Evolutionary conservation across 2,797 vertebrate genomes (phyloP).

Genomic region (Sphaeramia orbicularis): DNA sequence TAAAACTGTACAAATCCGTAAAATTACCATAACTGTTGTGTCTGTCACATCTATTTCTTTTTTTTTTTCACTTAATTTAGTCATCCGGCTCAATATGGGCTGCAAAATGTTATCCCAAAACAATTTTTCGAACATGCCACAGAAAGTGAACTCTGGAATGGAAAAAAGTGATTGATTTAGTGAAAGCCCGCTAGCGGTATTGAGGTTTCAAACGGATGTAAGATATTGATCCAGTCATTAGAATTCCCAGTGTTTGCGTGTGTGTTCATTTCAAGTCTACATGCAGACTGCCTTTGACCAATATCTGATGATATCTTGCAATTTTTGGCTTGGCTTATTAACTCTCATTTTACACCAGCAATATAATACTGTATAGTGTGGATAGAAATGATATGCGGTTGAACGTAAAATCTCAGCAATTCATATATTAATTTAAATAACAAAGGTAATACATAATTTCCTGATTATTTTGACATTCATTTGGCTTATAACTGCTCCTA

Average conservation of each 20-base stretch:
- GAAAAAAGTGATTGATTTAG: slow-evolving; percentile 68
- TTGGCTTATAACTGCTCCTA: not conserved
- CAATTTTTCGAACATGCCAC: not conserved
- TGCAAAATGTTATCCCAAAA: not conserved
- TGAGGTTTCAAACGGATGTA: slow-evolving; percentile 48
- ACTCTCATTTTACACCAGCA: not conserved
- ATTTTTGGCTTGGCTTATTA: too few species aligned
- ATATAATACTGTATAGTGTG: not conserved
- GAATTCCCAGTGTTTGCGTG: slow-evolving; percentile 15
- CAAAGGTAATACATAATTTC: too few species aligned
- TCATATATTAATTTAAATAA: too few species aligned
- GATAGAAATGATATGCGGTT: too few species aligned
- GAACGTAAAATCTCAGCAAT: too few species aligned
- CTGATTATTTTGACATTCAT: not conserved
- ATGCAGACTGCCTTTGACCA: slow-evolving; percentile 2
- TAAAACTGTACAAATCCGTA: too few species aligned
- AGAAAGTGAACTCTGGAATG: slow-evolving; percentile 41
- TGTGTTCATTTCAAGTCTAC: not conserved
- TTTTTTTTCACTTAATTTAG: not conserved
- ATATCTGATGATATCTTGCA: not conserved
- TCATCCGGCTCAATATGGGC: not conserved
- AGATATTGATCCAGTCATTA: slow-evolving; percentile 53
- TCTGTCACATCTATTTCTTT: too few species aligned
- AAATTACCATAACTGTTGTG: too few species aligned
- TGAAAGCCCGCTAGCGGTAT: slow-evolving; percentile 52